Base-by-base conservation (phyloP, 1,140 invertebrate species). In the Heliothis subflexa region DNA sequence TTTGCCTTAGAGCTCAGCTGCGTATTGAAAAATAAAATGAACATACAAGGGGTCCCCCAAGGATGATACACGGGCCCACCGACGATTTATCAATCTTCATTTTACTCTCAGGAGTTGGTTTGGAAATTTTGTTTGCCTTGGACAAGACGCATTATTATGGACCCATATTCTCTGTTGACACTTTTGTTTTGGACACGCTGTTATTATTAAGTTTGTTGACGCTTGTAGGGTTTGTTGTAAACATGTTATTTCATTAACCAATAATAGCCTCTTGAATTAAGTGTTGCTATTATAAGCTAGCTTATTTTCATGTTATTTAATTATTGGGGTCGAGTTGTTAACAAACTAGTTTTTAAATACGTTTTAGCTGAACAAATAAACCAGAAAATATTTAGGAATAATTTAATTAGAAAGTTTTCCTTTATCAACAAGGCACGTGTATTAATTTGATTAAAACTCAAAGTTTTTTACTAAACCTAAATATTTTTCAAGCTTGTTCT, bases 21-120 rank as follows among this genome's bases (percentile, higher is more conserved):
- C 47, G 73, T 62, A 62, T 75, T 50, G 73, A 62, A 75, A 72
- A 45, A 59, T 73, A 73, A 73, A 73, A 73, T 73, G 54, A 57
- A 73, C 64, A 59, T 21, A 75, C 18, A 47, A 74, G 33, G 13
- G 18, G 28, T 47, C 45, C 73, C 47, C 45, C 21, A 33, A 61
- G 59, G 73, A 52, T 49, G 14, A 47, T 47, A 33, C 33, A 49
- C 28, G 55, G 72, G 18, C 71, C 62, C 62, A 66, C 45, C 71
- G 49, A 74, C 55, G 73, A 62, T 64, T 64, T 64, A 64, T 75
- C 73, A 75, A 75, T 75, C 57, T 75, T 62, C 73, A 50, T 59
- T 70, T 14, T 50, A 14, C 54, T 45, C 71, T 47, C 13, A 21
- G 40, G 55, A 75, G 59, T 62, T 52, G 45, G 16, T 61, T 61